Percentiles rank a stretch among this genome's conserved stretches.
These are phyloP conservation scores for Bombus pyrosoma DNA, from an alignment of 1,140 invertebrate genomes.

Conservation along the genomic window DNA sequence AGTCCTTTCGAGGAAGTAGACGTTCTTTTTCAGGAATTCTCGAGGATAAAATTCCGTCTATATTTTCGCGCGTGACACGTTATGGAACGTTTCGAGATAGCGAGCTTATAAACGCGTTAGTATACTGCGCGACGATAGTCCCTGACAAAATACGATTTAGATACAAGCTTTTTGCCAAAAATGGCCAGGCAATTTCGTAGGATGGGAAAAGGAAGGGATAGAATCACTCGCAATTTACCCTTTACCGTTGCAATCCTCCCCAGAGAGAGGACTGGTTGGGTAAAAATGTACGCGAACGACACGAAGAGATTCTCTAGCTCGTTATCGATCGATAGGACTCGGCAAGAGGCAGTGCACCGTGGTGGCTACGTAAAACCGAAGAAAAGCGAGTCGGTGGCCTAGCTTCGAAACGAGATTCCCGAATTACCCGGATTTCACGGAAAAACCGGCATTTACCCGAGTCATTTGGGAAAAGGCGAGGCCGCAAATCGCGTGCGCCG, in stretches of 20 bases:
- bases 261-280: neutral
- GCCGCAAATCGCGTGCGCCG: conserved; percentile 34
- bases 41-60: neutral
- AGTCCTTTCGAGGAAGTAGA: too few species aligned
- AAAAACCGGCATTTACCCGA: conserved; percentile 54
- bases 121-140: neutral
- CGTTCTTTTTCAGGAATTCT: neutral
- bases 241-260: neutral
- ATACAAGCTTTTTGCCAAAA: neutral
- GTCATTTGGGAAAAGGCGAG: conserved; percentile 54
- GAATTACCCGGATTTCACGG: conserved; percentile 38
- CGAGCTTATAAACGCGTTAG: neutral
- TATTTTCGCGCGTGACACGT: neutral
- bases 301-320: conserved; percentile 15
- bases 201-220: neutral
- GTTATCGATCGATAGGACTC: conserved; percentile 31
- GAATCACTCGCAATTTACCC: neutral
- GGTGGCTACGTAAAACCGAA: conserved; percentile 16
- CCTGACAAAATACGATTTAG: neutral
- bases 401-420: conserved; percentile 36
- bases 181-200: neutral
- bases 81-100: neutral
- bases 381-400: conserved; percentile 7
- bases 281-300: conserved; percentile 30
- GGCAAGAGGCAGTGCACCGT: neutral